A percentile compares a stretch with the other conserved stretches of the same genome.
These are phyloP conservation scores for Argyrosomus japonicus DNA, from an alignment of 2,113 vertebrate species.

Conservation along the genomic window DNA sequence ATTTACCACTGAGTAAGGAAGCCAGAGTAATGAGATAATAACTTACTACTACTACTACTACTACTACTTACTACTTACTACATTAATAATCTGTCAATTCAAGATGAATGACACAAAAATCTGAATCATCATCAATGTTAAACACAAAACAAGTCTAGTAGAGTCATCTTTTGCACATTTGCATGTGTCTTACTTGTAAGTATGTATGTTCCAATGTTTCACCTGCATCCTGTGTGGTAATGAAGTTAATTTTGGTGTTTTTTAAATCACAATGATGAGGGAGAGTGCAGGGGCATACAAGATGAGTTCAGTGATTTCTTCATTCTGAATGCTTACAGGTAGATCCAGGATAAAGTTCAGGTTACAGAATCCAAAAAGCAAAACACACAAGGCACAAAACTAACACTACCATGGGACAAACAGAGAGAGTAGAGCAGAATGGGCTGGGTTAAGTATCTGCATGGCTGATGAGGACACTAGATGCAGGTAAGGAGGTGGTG, in stretches of 20 bases:
- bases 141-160: slow-evolving; percentile 3
- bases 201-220: background rate
- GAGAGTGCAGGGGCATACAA: too few relatives aligned
- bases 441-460: too few relatives aligned
- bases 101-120: background rate
- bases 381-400: too few relatives aligned
- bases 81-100: background rate
- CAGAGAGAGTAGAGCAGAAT: too few relatives aligned
- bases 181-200: slow-evolving; percentile 39
- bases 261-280: background rate
- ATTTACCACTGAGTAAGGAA: background rate
- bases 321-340: too few relatives aligned
- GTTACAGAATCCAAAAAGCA: too few relatives aligned
- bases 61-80: background rate
- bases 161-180: background rate
- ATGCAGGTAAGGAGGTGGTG: too few relatives aligned
- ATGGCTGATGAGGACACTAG: too few relatives aligned
- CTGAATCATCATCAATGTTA: background rate
- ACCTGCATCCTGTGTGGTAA: background rate
- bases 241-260: background rate
- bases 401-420: too few relatives aligned
- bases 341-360: too few relatives aligned
- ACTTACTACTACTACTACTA: background rate
- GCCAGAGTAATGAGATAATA: background rate
- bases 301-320: too few relatives aligned